Percentiles rank a stretch among this genome's conserved stretches.
These are phyloP conservation scores for Calvadosia cruxmelitensis DNA, from an alignment of 30 jellyfish, hydroid and myxozoan species.

Conservation along the genomic window DNA sequence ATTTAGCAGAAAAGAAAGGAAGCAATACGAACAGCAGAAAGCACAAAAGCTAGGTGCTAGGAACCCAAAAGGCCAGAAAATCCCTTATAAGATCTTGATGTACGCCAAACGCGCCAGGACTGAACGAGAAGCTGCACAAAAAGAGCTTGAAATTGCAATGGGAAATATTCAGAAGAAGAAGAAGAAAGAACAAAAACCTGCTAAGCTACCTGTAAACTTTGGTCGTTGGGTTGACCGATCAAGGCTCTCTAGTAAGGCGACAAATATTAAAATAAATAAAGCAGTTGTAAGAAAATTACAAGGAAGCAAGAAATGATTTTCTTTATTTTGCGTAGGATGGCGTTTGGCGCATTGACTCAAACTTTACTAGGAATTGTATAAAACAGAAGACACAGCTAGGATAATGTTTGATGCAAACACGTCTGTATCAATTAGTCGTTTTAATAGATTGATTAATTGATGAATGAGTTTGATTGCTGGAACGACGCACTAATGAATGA, in stretches of 20 bases:
- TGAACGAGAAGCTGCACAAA: slow-evolving; percentile 24
- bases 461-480: too few species aligned
- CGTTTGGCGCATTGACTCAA: too few species aligned
- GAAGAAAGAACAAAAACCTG: slow-evolving; percentile 16
- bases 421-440: too few species aligned
- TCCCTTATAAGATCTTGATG: slow-evolving; percentile 56
- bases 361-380: too few species aligned
- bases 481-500: too few species aligned
- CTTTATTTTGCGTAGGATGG: too few species aligned
- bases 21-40: slow-evolving; percentile 22
- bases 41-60: slow-evolving; percentile 53
- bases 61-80: slow-evolving; percentile 48
- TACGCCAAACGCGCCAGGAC: slow-evolving; percentile 11
- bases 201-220: slow-evolving; percentile 1
- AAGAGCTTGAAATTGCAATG: slow-evolving; percentile 55
- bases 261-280: slow-evolving; percentile 12
- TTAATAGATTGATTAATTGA: too few species aligned
- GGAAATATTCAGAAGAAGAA: slow-evolving; percentile 51
- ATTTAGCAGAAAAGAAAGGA: slow-evolving; percentile 43
- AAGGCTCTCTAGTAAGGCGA: slow-evolving; percentile 12
- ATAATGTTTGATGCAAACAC: too few species aligned
- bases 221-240: slow-evolving; percentile 70
- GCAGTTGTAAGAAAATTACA: background rate
- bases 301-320: background rate
- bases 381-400: too few species aligned